A percentile compares a stretch with the other conserved stretches of the same genome.
phyloP scores from a whole-genome alignment of 2,888 invertebrate species.

The Tuberolachnus salignus region DNA sequence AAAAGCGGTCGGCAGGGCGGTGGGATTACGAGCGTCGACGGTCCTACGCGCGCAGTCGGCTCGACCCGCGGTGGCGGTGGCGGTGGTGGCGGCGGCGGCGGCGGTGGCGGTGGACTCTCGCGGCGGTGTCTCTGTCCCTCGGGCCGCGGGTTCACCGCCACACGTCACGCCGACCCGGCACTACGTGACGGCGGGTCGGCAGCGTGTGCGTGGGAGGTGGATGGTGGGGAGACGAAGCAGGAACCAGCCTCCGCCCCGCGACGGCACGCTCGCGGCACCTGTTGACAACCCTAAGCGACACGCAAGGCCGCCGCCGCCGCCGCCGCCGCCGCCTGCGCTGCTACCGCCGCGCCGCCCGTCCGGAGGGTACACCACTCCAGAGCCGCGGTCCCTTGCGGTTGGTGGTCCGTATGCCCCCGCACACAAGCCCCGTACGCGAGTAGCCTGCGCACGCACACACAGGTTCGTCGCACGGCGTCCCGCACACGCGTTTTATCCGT shows the following conservation, averaged over 20 bases:
- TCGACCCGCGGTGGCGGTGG: constrained; percentile 12
- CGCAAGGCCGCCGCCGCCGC: constrained; percentile 20
- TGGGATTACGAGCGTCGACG: not conserved
- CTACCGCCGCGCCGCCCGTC: constrained; percentile 21
- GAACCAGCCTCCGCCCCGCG: not conserved
- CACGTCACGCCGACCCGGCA: not conserved
- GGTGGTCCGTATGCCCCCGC: constrained; percentile 8
- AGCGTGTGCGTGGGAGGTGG: not conserved
- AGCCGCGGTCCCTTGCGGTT: constrained; percentile 46
- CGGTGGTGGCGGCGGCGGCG: not conserved
- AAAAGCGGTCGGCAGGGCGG: not conserved
- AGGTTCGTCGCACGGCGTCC: too few relatives aligned
- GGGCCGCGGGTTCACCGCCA: not conserved
- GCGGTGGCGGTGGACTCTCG: not conserved
- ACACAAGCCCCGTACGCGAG: too few relatives aligned
- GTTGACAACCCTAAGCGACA: constrained; percentile 52
- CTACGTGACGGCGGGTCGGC: not conserved
- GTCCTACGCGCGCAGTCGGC: constrained; percentile 31
- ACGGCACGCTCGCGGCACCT: constrained; percentile 47
- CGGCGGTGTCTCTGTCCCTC: not conserved
- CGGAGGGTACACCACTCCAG: constrained; percentile 18
- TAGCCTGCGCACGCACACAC: not conserved
- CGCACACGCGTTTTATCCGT: too few relatives aligned
- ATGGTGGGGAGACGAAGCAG: not conserved
- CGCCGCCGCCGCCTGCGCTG: constrained; percentile 8